Percentiles rank a stretch among this genome's conserved stretches.
Evolutionary conservation across 2,797 vertebrate species (phyloP).

Genomic region (Gambelia wislizenii): DNA sequence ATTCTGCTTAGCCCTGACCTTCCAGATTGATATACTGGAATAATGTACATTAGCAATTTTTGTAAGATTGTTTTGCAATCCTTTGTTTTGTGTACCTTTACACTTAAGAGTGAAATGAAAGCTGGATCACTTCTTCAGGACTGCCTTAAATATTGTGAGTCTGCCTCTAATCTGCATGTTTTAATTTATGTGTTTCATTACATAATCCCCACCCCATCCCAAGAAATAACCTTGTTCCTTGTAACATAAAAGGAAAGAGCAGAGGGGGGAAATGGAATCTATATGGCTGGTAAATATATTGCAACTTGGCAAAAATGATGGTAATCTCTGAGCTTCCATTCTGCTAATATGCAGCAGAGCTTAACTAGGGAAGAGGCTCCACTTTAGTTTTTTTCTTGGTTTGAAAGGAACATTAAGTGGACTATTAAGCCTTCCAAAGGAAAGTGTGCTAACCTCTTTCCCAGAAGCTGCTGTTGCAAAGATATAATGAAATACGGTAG

Average conservation of each 20-base stretch:
- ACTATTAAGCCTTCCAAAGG: background rate
- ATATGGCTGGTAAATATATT: background rate
- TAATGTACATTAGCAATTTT: background rate
- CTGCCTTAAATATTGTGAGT: background rate
- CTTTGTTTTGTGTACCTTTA: background rate
- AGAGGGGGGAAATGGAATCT: background rate
- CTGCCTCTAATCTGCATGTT: background rate
- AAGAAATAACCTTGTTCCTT: too few species aligned
- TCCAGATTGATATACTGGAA: slow-evolving; percentile 13
- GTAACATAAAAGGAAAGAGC: too few species aligned
- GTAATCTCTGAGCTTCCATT: background rate
- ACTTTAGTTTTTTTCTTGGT: background rate
- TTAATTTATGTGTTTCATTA: background rate
- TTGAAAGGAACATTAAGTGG: background rate
- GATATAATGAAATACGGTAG: background rate
- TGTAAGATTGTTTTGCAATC: background rate
- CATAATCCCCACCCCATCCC: too few species aligned
- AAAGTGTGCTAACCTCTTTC: background rate
- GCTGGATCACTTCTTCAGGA: background rate
- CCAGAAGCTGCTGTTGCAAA: background rate
- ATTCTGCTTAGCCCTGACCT: background rate
- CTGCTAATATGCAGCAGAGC: slow-evolving; percentile 2
- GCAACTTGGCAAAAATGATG: background rate
- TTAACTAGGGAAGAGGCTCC: background rate
- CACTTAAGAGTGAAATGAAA: background rate